Base-by-base conservation (phyloP, 2,797 vertebrate genomes). In the Poecile montanus region DNA sequence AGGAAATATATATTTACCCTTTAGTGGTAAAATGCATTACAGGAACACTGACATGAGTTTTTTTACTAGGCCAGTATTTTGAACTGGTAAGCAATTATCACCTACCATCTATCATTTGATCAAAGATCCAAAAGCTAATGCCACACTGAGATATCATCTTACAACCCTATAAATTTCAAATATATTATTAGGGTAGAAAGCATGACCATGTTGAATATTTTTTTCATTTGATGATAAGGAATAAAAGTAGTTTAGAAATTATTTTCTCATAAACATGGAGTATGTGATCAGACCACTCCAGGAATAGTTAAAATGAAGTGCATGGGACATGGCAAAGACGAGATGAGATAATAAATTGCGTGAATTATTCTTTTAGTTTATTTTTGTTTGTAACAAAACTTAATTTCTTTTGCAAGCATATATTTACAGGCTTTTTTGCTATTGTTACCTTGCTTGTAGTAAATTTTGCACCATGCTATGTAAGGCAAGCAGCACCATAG, bases 21-120 rank as follows among this genome's bases (percentile, higher is more conserved):
- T 38, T 60, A 57, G 29, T 45, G 80, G 30, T 93, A 89, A 95
- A 97, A 96, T 76, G 16, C 80, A 17, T 87, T 75, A 8, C 79
- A 50, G 85, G 87, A 95, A 66, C 45, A 82, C 40, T 63, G 63
- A 87, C 76, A 34, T 91, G 27, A 73, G 26, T 32, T 96, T 88
- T 88, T 95, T 96, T 92, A 90, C 84, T 85, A 91, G 91, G 40
- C 76, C 57, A 62, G 62, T 94, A 83, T 96, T 97, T 94, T 90
- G 88, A 95, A 62, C 82, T 89, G 42, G 77, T 93, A 93, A 97
- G 73, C 2, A 4, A 94, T 97, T 88, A 94, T 95, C 61, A 86
- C 95, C 80, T 94, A 68, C 38, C 38, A 40, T 40, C 38, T 40
- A 40, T 40, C 38, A 40, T 40, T 40, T 40, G 38, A 40, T 40